Percentiles rank a stretch among this genome's conserved stretches.
These are phyloP conservation scores for Pteria penguin DNA, from an alignment of 2,888 invertebrate species.

Conservation along the genomic window DNA sequence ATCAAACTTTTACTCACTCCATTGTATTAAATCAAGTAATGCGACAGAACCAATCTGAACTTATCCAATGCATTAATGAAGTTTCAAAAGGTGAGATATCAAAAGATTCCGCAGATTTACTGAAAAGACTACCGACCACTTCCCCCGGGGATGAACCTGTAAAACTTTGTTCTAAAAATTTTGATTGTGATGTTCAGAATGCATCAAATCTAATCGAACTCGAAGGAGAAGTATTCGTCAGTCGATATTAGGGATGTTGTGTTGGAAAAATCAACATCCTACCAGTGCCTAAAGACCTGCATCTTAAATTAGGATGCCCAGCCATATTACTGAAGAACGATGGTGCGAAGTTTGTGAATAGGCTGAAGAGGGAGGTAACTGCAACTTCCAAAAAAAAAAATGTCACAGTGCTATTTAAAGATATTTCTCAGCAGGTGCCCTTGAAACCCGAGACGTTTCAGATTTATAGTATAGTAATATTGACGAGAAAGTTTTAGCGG, in stretches of 20 bases:
- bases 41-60: constrained; percentile 32
- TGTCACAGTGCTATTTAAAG: constrained; percentile 17
- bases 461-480: constrained; percentile 4
- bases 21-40: constrained; percentile 33
- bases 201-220: not conserved
- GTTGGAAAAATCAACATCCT: no score
- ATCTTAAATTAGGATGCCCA: no score
- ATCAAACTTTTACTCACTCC: constrained; percentile 26
- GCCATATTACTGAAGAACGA: no score
- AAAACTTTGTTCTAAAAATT: constrained; percentile 40
- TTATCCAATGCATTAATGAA: constrained; percentile 33
- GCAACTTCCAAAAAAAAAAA: not conserved
- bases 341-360: constrained; percentile 45
- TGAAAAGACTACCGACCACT: constrained; percentile 27
- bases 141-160: not conserved
- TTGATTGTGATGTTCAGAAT: constrained; percentile 33
- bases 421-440: not conserved
- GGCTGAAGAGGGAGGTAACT: constrained; percentile 22
- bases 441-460: constrained; percentile 20
- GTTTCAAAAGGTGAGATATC: constrained; percentile 21
- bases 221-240: not conserved
- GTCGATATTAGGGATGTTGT: constrained; percentile 21
- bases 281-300: no score
- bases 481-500: constrained; percentile 12
- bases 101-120: not conserved